Evolutionary conservation across 2,888 invertebrate species (phyloP).

Genomic region (Limnephilus marmoratus): DNA sequence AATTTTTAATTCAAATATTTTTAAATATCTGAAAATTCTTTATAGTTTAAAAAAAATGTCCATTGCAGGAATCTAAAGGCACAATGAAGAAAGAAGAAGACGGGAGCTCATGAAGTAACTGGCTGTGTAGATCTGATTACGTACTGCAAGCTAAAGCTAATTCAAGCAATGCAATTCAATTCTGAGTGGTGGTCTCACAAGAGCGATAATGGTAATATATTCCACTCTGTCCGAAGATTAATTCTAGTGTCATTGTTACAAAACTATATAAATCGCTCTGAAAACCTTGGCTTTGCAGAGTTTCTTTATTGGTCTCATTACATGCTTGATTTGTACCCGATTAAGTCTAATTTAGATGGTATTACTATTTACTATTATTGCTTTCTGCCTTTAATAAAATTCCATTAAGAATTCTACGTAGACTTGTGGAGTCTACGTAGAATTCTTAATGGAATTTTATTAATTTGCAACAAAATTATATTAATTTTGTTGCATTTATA

Average conservation of each 20-base stretch:
- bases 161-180: background rate
- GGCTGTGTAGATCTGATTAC: background rate
- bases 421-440: too few species aligned
- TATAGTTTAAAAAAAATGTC: too few species aligned
- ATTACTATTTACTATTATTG: background rate
- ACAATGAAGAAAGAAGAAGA: background rate
- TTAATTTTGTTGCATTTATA: background rate
- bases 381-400: background rate
- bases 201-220: background rate
- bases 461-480: too few species aligned
- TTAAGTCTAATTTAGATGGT: background rate
- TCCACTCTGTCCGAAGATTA: background rate
- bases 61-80: background rate
- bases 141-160: background rate
- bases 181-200: background rate
- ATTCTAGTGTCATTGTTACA: background rate
- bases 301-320: background rate
- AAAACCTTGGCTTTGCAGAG: slow-evolving; percentile 19
- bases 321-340: slow-evolving; percentile 25
- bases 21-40: too few species aligned
- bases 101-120: background rate
- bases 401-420: background rate
- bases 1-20: too few species aligned
- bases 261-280: background rate
- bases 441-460: too few species aligned